Conservation (phyloP, 2,888 invertebrate species). For the Atethmia centrago region DNA sequence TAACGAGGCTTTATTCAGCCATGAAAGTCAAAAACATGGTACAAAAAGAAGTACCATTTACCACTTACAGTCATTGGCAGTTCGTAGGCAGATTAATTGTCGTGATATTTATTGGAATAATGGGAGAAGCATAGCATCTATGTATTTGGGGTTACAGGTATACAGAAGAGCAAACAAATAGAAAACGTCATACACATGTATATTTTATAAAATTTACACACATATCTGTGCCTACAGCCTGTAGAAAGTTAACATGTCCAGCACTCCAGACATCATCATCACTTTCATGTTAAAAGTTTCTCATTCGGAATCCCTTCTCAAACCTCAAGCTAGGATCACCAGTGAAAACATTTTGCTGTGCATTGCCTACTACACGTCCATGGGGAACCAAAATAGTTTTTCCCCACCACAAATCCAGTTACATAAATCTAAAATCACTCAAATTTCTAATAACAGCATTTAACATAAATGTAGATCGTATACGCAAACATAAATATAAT, state of each 20-base stretch:
- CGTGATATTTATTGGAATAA: not conserved
- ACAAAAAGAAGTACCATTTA: not conserved
- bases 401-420: not conserved
- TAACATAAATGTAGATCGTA: constrained; percentile 17
- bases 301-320: not conserved
- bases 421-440: constrained; percentile 11
- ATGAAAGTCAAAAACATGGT: not conserved
- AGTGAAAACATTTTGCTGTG: not conserved
- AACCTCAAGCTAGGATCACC: not conserved
- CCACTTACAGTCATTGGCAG: not conserved
- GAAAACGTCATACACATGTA: not conserved
- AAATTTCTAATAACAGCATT: constrained; percentile 32
- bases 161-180: not conserved
- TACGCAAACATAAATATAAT: not conserved
- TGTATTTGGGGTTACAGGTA: not conserved
- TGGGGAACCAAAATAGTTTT: not conserved
- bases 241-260: not conserved
- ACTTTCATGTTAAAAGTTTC: not conserved
- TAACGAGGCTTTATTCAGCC: not conserved
- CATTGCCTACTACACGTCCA: not conserved
- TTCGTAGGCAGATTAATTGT: not conserved
- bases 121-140: not conserved
- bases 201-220: not conserved
- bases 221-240: not conserved
- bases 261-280: not conserved